These are phyloP conservation scores for Thrips palmi DNA, from an alignment of 1,140 invertebrate species.

Conservation along the genomic window DNA sequence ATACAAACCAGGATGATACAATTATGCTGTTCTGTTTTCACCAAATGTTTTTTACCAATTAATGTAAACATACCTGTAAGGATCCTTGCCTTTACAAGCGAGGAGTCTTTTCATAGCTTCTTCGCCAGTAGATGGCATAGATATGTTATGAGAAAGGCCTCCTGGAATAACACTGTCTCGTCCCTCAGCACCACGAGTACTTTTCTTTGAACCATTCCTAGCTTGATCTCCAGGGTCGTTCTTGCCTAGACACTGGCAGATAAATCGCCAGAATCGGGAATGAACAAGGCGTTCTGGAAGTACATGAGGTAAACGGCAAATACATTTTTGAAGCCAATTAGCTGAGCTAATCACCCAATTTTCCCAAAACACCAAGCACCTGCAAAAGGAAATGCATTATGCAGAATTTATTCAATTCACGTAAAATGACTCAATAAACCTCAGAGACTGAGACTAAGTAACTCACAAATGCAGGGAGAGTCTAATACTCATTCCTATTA, in stretches of 20 bases:
- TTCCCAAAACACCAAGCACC: constrained; percentile 4
- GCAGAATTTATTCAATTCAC: neutral
- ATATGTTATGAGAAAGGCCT: constrained; percentile 59
- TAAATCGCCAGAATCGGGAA: too few relatives aligned
- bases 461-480: constrained; percentile 57
- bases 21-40: neutral
- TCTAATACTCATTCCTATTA: constrained; percentile 53
- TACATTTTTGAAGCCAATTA: neutral
- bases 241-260: too few relatives aligned
- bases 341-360: constrained; percentile 2
- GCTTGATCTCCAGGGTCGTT: too few relatives aligned
- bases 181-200: too few relatives aligned
- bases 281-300: constrained; percentile 1
- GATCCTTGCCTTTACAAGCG: constrained; percentile 86
- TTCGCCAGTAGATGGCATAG: constrained; percentile 72
- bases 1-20: neutral
- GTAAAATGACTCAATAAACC: neutral
- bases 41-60: neutral
- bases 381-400: neutral
- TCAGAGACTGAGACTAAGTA: neutral
- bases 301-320: neutral
- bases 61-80: constrained; percentile 47
- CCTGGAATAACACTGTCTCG: constrained; percentile 22
- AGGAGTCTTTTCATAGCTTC: constrained; percentile 84
- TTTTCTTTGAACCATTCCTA: too few relatives aligned